These are phyloP conservation scores for Cepphus grylle DNA, from an alignment of 2,113 vertebrate genomes.

Conservation along the genomic window DNA sequence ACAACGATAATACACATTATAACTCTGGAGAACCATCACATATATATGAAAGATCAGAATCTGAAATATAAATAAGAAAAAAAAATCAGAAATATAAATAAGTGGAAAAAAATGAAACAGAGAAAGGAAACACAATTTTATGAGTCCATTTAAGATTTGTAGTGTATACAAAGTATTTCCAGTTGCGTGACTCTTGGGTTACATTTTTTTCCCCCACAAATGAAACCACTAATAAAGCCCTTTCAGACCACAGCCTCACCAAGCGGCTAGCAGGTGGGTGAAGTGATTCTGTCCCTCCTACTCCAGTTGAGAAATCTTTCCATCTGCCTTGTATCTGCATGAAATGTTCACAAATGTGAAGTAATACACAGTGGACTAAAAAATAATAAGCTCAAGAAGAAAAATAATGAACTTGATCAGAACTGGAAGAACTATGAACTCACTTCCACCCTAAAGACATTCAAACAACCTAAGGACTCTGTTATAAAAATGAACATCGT, in stretches of 20 bases:
- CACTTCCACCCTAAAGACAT: slow-evolving; percentile 36
- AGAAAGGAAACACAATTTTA: background rate
- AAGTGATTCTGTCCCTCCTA: background rate
- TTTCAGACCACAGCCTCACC: background rate
- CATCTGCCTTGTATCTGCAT: slow-evolving; percentile 43
- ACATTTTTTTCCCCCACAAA: background rate
- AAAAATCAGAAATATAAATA: background rate
- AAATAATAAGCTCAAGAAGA: slow-evolving; percentile 19
- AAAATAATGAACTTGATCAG: slow-evolving; percentile 49
- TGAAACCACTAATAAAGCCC: background rate
- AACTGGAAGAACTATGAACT: slow-evolving; percentile 50
- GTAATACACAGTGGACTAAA: slow-evolving; percentile 27
- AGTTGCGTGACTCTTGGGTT: background rate
- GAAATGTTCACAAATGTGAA: slow-evolving; percentile 44
- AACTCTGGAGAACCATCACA: background rate
- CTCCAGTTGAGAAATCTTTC: background rate
- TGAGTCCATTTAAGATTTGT: background rate
- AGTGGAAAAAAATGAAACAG: background rate
- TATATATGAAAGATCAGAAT: background rate
- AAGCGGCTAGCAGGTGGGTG: slow-evolving; percentile 1
- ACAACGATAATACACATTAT: background rate
- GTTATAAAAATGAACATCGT: slow-evolving; percentile 8
- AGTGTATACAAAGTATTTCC: background rate
- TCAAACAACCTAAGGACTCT: slow-evolving; percentile 21
- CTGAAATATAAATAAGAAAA: background rate